Evolutionary conservation across 2,113 vertebrate genomes (phyloP).

Genomic region (Lagopus leucura): DNA sequence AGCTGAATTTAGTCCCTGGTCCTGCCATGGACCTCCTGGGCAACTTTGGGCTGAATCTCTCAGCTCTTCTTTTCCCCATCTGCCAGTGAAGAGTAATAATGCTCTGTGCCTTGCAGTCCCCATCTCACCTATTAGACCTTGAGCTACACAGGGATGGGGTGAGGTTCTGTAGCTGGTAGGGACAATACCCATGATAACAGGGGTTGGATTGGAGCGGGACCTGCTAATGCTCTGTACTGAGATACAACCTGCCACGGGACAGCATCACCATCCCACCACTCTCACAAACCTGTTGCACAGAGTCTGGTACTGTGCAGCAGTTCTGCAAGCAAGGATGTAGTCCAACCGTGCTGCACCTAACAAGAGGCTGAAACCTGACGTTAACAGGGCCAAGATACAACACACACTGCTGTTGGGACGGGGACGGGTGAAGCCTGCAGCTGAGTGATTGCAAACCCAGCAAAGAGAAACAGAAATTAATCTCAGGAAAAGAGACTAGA

Average conservation of each 20-base stretch:
- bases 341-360: background rate
- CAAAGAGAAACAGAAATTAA: background rate
- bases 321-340: background rate
- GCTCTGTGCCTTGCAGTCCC: background rate
- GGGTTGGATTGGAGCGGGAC: background rate
- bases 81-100: background rate
- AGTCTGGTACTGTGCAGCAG: accelerated
- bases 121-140: accelerated
- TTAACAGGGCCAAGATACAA: background rate
- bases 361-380: background rate
- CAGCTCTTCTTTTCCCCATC: background rate
- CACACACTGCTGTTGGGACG: accelerated
- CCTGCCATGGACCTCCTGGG: background rate
- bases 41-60: background rate
- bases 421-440: background rate
- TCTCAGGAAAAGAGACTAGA: background rate
- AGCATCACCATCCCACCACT: background rate
- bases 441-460: accelerated
- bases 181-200: accelerated
- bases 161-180: background rate
- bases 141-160: background rate
- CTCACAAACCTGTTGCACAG: background rate
- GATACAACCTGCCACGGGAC: accelerated
- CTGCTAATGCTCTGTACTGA: background rate
- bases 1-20: conserved; percentile 12